These are phyloP conservation scores for Drosophila tanythrix DNA, from an alignment of 2,888 invertebrate species.

Conservation along the genomic window DNA sequence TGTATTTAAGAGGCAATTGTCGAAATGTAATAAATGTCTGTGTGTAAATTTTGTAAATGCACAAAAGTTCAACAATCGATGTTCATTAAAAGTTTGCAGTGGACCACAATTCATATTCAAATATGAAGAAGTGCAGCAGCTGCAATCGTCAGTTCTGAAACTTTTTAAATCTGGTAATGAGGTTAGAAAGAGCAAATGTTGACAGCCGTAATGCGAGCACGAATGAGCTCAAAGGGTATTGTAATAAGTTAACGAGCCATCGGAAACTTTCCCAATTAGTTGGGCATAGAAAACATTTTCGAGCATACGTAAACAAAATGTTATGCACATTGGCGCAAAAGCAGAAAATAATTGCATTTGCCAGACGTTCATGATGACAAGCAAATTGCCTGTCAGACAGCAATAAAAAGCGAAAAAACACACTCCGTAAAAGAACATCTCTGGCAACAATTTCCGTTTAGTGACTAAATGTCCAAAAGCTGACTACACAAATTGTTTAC, in stretches of 20 bases:
- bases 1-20: slow-evolving; percentile 11
- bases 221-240: slow-evolving; percentile 6
- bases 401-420: slow-evolving; percentile 20
- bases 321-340: slow-evolving; percentile 22
- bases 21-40: slow-evolving; percentile 19
- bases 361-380: slow-evolving; percentile 25
- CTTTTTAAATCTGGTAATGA: slow-evolving; percentile 54
- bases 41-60: slow-evolving; percentile 12
- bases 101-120: slow-evolving; percentile 1
- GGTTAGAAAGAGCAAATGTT: slow-evolving; percentile 13
- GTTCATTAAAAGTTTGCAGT: slow-evolving; percentile 60
- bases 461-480: slow-evolving; percentile 41
- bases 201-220: neutral
- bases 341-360: slow-evolving; percentile 61
- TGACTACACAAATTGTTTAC: slow-evolving; percentile 47
- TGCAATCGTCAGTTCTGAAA: slow-evolving; percentile 38
- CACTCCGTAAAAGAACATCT: slow-evolving; percentile 17
- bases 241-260: slow-evolving; percentile 23
- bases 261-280: slow-evolving; percentile 59
- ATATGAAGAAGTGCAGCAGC: slow-evolving; percentile 13
- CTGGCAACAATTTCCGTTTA: slow-evolving; percentile 66
- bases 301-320: slow-evolving; percentile 1
- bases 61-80: slow-evolving; percentile 20
- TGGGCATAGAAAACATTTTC: slow-evolving; percentile 39
- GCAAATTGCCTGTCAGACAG: slow-evolving; percentile 54